Evolutionary conservation across 92 coral and sea anemone species (phyloP), one percentile per base, ranked within the genome.

Genomic region (Paragorgia papillata): DNA sequence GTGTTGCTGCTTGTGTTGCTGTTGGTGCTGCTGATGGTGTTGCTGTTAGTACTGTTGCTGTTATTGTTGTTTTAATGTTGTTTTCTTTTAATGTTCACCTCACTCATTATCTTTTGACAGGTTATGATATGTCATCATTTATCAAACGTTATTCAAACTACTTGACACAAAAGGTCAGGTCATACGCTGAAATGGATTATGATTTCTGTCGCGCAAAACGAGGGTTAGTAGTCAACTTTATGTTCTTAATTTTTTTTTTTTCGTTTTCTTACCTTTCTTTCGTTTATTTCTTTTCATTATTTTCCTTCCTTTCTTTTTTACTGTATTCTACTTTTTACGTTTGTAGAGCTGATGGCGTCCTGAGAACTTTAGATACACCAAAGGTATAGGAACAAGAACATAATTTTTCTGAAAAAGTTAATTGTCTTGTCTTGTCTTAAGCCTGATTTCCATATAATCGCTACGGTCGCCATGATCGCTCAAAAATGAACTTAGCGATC

Each of bases 91-190:
- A 46, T 46, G n/a, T 67, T 46, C 44, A 10, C 32, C 26, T 21
- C 40, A 28, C 15, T 7, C 24, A 34, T 29, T 33, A 31, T 40
- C 49, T 28, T 28, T 34, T 40, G 44, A 21, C 66, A 93, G 97
- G 96, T 5, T 93, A 90, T 82, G 97, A 93, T 74, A 93, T 93
- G 97, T 93, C 97, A 49, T 85, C 96, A 25, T 93, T 93, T 84
- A 96, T 93, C 22, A 77, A 92, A 21, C 83, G 97, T 54, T 88
- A 93, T 69, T 89, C 91, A 31, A 84, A 82, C 65, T 93, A 88
- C 73, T 65, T 93, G 59, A 90, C 85, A 81, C 90, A 86, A 73
- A 93, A 93, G 71, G 97, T 91, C 7, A 54, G 67, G 19, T 88
- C 93, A 22, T 93, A 90, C 88, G 81, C 89, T 71, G 92, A 89